Evolutionary conservation across 2,113 vertebrate species (phyloP), one percentile per base, ranked within the genome.

Genomic region (Syngnathus typhle): DNA sequence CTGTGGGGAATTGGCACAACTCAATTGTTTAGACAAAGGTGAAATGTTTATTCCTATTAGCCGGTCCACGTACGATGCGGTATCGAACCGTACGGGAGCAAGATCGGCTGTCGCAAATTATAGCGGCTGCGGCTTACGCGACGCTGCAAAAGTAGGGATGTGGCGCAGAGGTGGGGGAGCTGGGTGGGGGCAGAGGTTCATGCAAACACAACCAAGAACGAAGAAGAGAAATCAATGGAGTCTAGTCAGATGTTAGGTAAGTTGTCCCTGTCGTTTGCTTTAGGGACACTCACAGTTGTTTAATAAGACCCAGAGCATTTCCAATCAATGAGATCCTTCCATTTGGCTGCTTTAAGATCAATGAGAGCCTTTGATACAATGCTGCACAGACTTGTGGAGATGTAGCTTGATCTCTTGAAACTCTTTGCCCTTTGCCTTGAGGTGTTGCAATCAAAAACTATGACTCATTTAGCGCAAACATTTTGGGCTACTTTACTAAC

Each of bases 41-140:
- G 74, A 88, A 90, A 88, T 89, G 89, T 90, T 89, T 90, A 89
- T 81, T 84, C 88, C 87, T 89, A 86, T 91, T 88, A 88, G 85
- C 80, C 67, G 1, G 64, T 85, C 79, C 77, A n/a, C 79, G 73
- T 78, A 51, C 82, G 72, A 85, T 82, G 51, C 74, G 5, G 78
- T 90, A 90, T 91, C 80, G 90, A 92, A 83, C 82, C 4, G 15
- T 37, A 38, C 47, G 69, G 69, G 82, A 44, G 67, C 44, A 73
- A 74, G 80, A 88, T 87, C 80, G 74, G 83, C 84, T 71, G 84
- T 88, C 82, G 80, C 86, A 89, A 84, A 90, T 88, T 88, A 83
- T 75, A 82, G 84, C 80, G 49, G 87, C 73, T 68, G 69, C 44
- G 21, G 41, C 13, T 41, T 41, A 27, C 78, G 68, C 71, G 4